phyloP scores from a whole-genome alignment of 2,888 invertebrate genomes.

The Nowickia ferox region DNA sequence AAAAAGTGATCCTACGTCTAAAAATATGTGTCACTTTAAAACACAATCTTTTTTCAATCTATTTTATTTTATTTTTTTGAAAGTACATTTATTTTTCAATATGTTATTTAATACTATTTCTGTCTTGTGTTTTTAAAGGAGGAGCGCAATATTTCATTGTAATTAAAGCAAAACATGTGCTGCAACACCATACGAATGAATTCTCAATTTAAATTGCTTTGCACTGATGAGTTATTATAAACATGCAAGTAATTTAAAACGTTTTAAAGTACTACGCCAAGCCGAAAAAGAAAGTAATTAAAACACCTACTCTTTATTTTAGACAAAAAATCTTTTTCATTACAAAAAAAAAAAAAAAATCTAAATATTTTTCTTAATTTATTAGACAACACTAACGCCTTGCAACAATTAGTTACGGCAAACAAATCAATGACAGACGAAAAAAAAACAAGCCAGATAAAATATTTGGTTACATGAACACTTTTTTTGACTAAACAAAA shows the following conservation, averaged over 20 bases:
- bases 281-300: slow-evolving; percentile 36
- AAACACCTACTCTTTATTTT: slow-evolving; percentile 38
- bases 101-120: too few relatives aligned
- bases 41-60: not conserved
- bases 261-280: not conserved
- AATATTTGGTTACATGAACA: slow-evolving; percentile 28
- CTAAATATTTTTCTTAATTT: slow-evolving; percentile 57
- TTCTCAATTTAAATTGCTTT: slow-evolving; percentile 16
- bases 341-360: not conserved
- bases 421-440: slow-evolving; percentile 32
- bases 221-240: not conserved
- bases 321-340: not conserved
- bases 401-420: slow-evolving; percentile 40
- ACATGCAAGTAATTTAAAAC: slow-evolving; percentile 32
- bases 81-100: not conserved
- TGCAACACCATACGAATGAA: not conserved
- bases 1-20: too few relatives aligned
- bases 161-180: slow-evolving; percentile 17
- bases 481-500: not conserved
- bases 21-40: too few relatives aligned
- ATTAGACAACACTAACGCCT: slow-evolving; percentile 67
- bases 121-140: not conserved
- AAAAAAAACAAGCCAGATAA: not conserved
- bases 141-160: not conserved
- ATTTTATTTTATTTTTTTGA: not conserved